Base-by-base conservation (phyloP, 2,797 vertebrate genomes). In the Cephalopachus bancanus region DNA sequence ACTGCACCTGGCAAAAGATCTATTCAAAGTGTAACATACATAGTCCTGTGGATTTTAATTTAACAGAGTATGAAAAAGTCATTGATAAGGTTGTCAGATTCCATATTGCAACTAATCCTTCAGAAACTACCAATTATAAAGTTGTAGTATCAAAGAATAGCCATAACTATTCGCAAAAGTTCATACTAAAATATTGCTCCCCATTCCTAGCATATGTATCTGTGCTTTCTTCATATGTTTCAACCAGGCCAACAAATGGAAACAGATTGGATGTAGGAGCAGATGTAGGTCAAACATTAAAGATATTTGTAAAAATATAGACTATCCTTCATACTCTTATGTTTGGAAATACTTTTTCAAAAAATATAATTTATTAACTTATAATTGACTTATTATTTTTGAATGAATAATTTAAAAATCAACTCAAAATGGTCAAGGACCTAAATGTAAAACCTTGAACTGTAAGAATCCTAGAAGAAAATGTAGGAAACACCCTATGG, bases 1-100 rank as follows among this genome's bases (percentile, higher is more conserved):
- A 75, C 95, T 55, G 26, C 17, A 60, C 80, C 80, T 22, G 91
- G 26, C 71, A 93, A 96, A 95, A 93, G n/a, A 89, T 55, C 59
- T 92, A 92, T 49, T 94, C 51, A 87, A 96, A 90, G 15, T 74
- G 3, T 20, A 94, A 79, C 30, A 67, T 0, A 79, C 30, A 67
- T 0, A 78, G 20, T 86, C 62, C 30, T 67, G 53, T 55, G 67
- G 20, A 81, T 84, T 84, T 93, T 81, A 85, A 89, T 62, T 91
- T 83, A 93, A 96, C 20, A 88, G 37, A 60, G 14, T 75, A 86
- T 55, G n/a, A 83, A 87, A 90, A 87, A 24, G 89, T 49, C 84
- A 94, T 2, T 87, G 10, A 74, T n/a, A 67, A 69, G 22, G 10
- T 53, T 53, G 4, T 90, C 69, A 94, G 16, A 53, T 84, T 83